Evolutionary conservation across 2,113 vertebrate genomes (phyloP), one percentile per base, ranked within the genome.

Genomic region (Suncus etruscus): DNA sequence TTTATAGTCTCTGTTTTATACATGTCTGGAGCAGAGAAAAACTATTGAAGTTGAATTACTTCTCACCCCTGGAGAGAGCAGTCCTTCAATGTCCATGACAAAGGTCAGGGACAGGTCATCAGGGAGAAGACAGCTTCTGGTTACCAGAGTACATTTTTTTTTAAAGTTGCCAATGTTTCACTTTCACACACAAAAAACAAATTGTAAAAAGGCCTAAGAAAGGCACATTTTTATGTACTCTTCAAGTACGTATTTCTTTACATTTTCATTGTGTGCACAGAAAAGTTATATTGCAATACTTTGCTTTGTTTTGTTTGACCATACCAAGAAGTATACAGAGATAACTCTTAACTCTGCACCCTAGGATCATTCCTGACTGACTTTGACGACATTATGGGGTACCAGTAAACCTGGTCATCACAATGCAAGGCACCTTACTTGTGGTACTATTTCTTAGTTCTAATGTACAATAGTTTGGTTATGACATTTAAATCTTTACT

Each of bases 1-100:
- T 97, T 97, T 98, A 97, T 94, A 96, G 90, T 97, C 94, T 97
- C 96, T 87, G 93, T 96, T 97, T 97, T 96, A 96, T 96, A 92
- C 90, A 96, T 91, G 96, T 97, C 97, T 97, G 96, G 94, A 92
- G 96, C 95, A 97, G 95, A 97, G 95, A 96, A 94, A 83, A 96
- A 80, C 93, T 94, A 92, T 97, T 96, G 96, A 97, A 96, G 90
- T 90, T 96, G 76, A 97, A 96, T 96, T 92, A 94, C 88, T 97
- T 97, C 95, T 97, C 96, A 97, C 96, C 95, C 94, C 91, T 93
- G 94, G 29, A 29, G 94, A 97, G 83, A 65, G 91, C 94, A 96
- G 94, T 97, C 94, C 96, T 97, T 98, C 97, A 97, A 54, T 96
- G 97, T 97, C 97, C 97, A 97, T 58, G 91, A 89, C 0, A 7